These are phyloP conservation scores for Chaunax sp. DNA, from an alignment of 2,797 vertebrate genomes.

Conservation along the genomic window DNA sequence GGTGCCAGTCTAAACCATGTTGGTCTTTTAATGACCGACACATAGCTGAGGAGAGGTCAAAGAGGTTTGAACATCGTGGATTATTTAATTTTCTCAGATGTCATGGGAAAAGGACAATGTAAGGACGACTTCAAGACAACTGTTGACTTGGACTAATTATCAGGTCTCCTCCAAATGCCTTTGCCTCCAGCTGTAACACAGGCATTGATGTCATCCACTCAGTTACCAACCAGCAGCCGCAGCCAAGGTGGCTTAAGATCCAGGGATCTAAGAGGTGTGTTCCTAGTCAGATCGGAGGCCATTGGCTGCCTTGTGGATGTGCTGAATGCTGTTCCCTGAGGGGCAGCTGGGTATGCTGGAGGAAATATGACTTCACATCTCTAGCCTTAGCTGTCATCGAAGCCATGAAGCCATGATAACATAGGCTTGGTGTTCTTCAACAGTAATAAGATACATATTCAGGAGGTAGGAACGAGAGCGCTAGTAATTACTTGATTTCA, in stretches of 20 bases:
- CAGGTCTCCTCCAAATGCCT: constrained; percentile 20
- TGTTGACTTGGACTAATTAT: constrained; percentile 31
- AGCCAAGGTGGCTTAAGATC: constrained; percentile 13
- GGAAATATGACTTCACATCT: constrained; percentile 41
- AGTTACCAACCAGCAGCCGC: constrained; percentile 22
- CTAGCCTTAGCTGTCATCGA: constrained; percentile 12
- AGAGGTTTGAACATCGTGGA: not conserved
- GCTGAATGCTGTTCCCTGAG: constrained; percentile 33
- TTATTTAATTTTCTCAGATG: constrained; percentile 2
- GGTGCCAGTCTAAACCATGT: not conserved
- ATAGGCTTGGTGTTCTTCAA: not conserved
- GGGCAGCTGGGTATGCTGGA: constrained; percentile 35
- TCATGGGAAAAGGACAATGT: not conserved
- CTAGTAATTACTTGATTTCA: constrained; percentile 23
- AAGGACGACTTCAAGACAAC: constrained; percentile 28
- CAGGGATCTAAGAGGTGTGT: constrained; percentile 23
- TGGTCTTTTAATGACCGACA: not conserved
- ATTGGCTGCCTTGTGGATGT: constrained; percentile 34
- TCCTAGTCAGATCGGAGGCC: constrained; percentile 52
- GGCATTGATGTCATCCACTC: constrained; percentile 25
- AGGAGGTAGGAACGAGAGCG: not conserved
- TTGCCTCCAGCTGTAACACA: constrained; percentile 33
- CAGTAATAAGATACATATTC: constrained; percentile 3
- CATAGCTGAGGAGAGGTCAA: not conserved
- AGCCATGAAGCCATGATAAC: constrained; percentile 28